Conservation (phyloP, 2,888 invertebrate species). For the Hydrotaea diabolus region DNA sequence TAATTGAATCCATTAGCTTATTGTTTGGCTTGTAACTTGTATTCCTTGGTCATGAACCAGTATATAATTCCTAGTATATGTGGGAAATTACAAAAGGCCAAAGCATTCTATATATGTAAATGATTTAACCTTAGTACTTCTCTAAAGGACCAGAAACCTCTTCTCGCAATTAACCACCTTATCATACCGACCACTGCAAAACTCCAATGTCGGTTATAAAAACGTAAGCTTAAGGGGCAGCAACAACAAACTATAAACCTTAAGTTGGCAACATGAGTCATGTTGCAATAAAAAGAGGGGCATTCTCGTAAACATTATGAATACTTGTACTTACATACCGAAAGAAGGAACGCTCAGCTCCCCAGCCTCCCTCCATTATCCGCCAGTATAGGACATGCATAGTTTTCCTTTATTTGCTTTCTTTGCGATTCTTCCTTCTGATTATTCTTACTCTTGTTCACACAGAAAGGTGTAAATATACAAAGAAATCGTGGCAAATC, state of each 20-base stretch:
- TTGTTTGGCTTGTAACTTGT: too few relatives aligned
- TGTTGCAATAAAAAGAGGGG: constrained; percentile 39
- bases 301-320: constrained; percentile 58
- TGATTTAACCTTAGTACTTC: too few relatives aligned
- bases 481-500: constrained; percentile 35
- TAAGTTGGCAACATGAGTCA: constrained; percentile 50
- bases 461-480: constrained; percentile 54
- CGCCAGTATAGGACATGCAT: constrained; percentile 35
- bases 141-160: too few relatives aligned
- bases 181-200: not conserved
- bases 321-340: constrained; percentile 31
- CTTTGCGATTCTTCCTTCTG: not conserved
- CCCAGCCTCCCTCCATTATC: not conserved
- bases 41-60: too few relatives aligned
- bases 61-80: too few relatives aligned
- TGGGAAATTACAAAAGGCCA: too few relatives aligned
- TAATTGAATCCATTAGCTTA: too few relatives aligned
- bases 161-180: too few relatives aligned
- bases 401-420: constrained; percentile 24
- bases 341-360: not conserved
- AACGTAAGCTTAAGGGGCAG: constrained; percentile 3
- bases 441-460: not conserved
- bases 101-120: too few relatives aligned
- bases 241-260: constrained; percentile 43
- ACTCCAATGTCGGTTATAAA: constrained; percentile 13